Base-by-base conservation (phyloP, 1,140 invertebrate genomes). In the Pinna nobilis region DNA sequence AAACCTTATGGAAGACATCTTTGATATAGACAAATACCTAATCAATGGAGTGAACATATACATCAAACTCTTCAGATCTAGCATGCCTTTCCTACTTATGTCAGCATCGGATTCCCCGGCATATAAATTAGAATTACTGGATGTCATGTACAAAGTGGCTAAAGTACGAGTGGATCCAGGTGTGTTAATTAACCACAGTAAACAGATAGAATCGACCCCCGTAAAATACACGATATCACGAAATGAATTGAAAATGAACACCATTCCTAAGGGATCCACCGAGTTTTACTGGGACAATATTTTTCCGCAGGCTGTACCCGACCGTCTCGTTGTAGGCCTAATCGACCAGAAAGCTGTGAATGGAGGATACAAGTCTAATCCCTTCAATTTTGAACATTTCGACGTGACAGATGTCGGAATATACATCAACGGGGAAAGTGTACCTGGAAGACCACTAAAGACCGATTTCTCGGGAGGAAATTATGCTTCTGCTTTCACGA, bases 31-130 rank as follows among this genome's bases (percentile, higher is more conserved):
- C 44, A 73, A 73, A 35, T 73, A 73, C 25, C 63, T 73, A 13
- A 59, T 73, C 11, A 57, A 55, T 25, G 64, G 64, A 35, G 57
- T 61, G 6, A 55, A 67, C 20, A 32, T 73, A 18, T 67, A 73
- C 51, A 65, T 73, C 25, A 73, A 73, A 49, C 60, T 73, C 4
- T 73, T 65, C 50, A 55, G 70, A 55, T 59, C 61, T 30, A 73
- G 61, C 33, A 44, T 9, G 3, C 41, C 70, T 3, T 73, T 73
- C 37, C 7, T 73, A 11, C 30, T 73, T 18, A 73, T 73, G 70
- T 66, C 61, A 7, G 63, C 32, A 25, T 61, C 57, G 37, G 7
- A 11, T 23, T 20, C 25, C 18, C 63, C 70, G 5, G 35, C 37
- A 30, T 73, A 60, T 25, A 73, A 66, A 37, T n/a, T 73, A 41